phyloP scores from a whole-genome alignment of 2,888 invertebrate genomes.

The Peribatodes rhomboidaria region DNA sequence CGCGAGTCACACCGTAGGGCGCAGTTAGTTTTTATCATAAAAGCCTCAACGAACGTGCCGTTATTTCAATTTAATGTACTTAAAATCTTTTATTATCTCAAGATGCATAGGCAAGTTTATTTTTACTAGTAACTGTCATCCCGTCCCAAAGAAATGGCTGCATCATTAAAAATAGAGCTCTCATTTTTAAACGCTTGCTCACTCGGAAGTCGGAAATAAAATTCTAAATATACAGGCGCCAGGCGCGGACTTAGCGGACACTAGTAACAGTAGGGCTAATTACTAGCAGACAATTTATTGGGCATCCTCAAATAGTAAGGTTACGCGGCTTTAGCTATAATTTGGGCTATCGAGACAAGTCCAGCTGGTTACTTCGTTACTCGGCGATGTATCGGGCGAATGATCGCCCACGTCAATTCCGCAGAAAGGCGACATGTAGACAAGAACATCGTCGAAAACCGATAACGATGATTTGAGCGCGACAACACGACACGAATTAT shows the following conservation, averaged over 20 bases:
- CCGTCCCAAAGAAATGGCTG: background rate
- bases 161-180: slow-evolving; percentile 22
- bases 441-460: too few species aligned
- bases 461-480: too few species aligned
- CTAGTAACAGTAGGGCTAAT: slow-evolving; percentile 13
- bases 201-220: slow-evolving; percentile 37
- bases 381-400: too few species aligned
- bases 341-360: too few species aligned
- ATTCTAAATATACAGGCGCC: slow-evolving; percentile 26
- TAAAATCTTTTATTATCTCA: background rate
- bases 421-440: too few species aligned
- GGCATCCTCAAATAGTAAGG: background rate
- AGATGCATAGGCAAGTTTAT: background rate
- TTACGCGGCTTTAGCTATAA: too few species aligned
- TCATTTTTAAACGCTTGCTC: slow-evolving; percentile 27
- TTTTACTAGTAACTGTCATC: slow-evolving; percentile 1
- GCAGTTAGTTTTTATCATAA: background rate
- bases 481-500: too few species aligned
- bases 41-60: background rate
- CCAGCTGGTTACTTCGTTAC: too few species aligned
- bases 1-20: too few species aligned
- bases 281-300: background rate
- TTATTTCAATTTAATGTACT: background rate
- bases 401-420: too few species aligned
- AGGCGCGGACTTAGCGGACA: background rate